Evolutionary conservation across 2,797 vertebrate genomes (phyloP), one percentile per base, ranked within the genome.

Genomic region (Typhlichthys eigenmanni): DNA sequence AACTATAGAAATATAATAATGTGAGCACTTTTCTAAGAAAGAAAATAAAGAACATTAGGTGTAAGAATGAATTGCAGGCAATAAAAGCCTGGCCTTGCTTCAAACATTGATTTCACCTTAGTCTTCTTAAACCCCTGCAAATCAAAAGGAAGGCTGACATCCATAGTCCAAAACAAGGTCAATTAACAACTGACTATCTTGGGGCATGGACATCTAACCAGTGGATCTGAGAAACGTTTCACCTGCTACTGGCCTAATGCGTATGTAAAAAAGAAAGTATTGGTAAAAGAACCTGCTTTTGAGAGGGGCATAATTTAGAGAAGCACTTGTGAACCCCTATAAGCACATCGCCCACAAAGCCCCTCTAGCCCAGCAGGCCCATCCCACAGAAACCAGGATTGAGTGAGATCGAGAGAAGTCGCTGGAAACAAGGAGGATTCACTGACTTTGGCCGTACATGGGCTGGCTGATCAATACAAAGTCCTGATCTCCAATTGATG

Each of bases 401-500:
- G 77, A 82, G 76, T 68, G 55, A 60, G 70, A 75, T 76, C 67
- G 60, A 75, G 81, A 70, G 34, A 74, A 87, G 73, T 75, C 70
- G 76, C 80, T 72, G 78, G 77, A 81, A 72, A 72, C 78, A 78
- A 68, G 73, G 66, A 70, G 58, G 78, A 70, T 77, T 84, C 56
- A 74, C 75, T 70, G 69, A 82, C 82, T 83, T 82, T 78, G 82
- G 87, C 75, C 82, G 86, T 64, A 78, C 80, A 87, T 74, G 64
- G 71, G 58, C 65, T 67, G 64, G 43, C 62, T 49, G 85, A 88
- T 92, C 88, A 80, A 86, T 88, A 86, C 48, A 48, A 56, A 79
- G 71, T 67, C 88, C 81, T 86, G 80, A 91, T 90, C 83, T 88
- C 85, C 73, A 16, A 50, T 90, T 92, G 87, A 93, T 90, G 86